Evolutionary conservation across 2,888 invertebrate genomes (phyloP).

Genomic region (Mechanitis messenoides): DNA sequence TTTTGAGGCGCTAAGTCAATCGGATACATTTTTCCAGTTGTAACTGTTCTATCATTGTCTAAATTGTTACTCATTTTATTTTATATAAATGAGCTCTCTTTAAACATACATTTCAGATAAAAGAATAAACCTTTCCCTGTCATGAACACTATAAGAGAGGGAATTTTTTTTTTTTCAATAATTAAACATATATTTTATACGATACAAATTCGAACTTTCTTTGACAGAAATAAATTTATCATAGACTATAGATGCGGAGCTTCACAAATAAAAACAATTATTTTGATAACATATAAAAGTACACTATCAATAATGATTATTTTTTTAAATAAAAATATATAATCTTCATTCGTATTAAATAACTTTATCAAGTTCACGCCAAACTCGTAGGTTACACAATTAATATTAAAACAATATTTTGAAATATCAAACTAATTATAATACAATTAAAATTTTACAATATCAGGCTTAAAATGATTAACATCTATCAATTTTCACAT

Average conservation of each 20-base stretch:
- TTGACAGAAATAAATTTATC: constrained; percentile 31
- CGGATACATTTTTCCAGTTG: constrained; percentile 75
- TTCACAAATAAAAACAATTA: not conserved
- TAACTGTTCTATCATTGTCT: constrained; percentile 75
- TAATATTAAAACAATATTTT: too few relatives aligned
- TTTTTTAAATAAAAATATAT: too few relatives aligned
- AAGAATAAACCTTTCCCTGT: constrained; percentile 1
- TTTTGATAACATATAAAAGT: not conserved
- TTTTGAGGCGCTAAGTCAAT: constrained; percentile 74
- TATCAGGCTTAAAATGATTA: too few relatives aligned
- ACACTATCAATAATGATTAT: too few relatives aligned
- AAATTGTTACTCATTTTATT: constrained; percentile 66
- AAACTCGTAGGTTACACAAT: too few relatives aligned
- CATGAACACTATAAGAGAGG: constrained; percentile 5
- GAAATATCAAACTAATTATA: too few relatives aligned
- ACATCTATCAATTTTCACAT: too few relatives aligned
- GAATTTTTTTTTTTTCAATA: constrained; percentile 5
- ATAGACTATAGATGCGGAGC: constrained; percentile 13
- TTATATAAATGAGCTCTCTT: constrained; percentile 6
- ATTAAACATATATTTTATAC: constrained; percentile 10
- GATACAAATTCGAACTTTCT: constrained; percentile 32
- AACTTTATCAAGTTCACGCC: too few relatives aligned
- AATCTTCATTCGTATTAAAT: too few relatives aligned
- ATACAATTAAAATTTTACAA: too few relatives aligned
- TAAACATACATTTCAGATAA: constrained; percentile 11